Percentiles rank a stretch among this genome's conserved stretches.
These are phyloP conservation scores for Agrochola lychnidis DNA, from an alignment of 2,888 invertebrate species.

Conservation along the genomic window DNA sequence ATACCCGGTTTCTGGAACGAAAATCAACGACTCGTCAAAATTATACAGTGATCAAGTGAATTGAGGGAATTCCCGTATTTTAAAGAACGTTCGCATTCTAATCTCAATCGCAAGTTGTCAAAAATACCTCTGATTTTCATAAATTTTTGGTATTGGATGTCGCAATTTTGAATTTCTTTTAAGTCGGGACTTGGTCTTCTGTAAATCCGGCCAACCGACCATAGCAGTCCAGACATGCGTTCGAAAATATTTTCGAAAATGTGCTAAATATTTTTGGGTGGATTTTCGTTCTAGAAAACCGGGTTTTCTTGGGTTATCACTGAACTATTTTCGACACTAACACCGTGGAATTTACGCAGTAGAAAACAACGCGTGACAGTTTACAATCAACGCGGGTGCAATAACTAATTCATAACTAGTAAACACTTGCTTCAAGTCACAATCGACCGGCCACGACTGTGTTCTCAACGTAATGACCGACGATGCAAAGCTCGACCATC, in stretches of 20 bases:
- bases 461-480: conserved; percentile 34
- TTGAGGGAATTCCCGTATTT: too few species aligned
- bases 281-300: background rate
- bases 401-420: conserved; percentile 5
- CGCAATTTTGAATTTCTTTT: too few species aligned
- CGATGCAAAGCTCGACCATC: conserved; percentile 7
- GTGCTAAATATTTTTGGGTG: background rate
- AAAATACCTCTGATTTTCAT: too few species aligned
- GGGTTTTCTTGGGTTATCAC: background rate
- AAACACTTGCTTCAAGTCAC: conserved; percentile 1
- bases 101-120: too few species aligned
- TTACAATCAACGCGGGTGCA: conserved; percentile 10
- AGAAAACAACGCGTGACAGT: background rate
- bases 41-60: background rate
- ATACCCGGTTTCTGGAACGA: background rate
- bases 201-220: too few species aligned
- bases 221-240: background rate
- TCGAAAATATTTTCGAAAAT: too few species aligned
- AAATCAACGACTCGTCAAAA: background rate
- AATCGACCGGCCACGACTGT: conserved; percentile 27
- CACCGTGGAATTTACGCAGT: background rate
- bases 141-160: too few species aligned
- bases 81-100: background rate
- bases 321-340: background rate
- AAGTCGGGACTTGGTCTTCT: too few species aligned